These are phyloP conservation scores for Thunnus thynnus DNA, from an alignment of 2,113 vertebrate genomes.

Conservation along the genomic window DNA sequence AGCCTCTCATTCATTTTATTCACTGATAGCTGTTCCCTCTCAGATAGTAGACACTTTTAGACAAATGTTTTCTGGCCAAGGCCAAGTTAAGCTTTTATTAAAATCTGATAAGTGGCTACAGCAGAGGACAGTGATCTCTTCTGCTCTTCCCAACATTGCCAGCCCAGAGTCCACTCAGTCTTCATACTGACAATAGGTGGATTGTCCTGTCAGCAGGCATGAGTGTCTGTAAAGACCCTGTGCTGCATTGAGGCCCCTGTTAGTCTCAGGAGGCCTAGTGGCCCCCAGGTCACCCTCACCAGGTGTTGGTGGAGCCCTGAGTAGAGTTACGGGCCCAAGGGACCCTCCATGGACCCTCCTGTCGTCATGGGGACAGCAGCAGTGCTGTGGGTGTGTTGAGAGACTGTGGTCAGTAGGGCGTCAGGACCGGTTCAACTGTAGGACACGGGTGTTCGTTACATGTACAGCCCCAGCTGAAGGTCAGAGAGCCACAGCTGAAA, in stretches of 20 bases:
- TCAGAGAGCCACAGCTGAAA: conserved; percentile 63
- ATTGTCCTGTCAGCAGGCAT: conserved; percentile 68
- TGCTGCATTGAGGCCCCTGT: conserved; percentile 58
- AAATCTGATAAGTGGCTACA: conserved; percentile 53
- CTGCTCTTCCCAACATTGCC: conserved; percentile 29
- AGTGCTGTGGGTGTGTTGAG: conserved; percentile 44
- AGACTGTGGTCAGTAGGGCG: conserved; percentile 49
- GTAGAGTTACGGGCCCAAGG: conserved; percentile 77
- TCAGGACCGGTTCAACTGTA: conserved; percentile 73
- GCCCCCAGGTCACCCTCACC: conserved; percentile 72
- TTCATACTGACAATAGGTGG: conserved; percentile 66
- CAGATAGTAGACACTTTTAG: conserved; percentile 43
- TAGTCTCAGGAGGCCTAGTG: conserved; percentile 66
- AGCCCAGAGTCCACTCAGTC: conserved; percentile 46
- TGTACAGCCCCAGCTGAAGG: conserved; percentile 50
- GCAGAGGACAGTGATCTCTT: conserved; percentile 38
- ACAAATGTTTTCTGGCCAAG: conserved; percentile 48
- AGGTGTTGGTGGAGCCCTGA: conserved; percentile 75
- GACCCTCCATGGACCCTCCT: conserved; percentile 55
- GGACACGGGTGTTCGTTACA: conserved; percentile 84
- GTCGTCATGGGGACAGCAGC: conserved; percentile 51
- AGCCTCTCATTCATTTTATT: conserved; percentile 26
- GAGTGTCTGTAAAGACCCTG: conserved; percentile 61
- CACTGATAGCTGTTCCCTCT: conserved; percentile 19
- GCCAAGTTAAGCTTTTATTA: conserved; percentile 50